Base-by-base conservation (phyloP, 2,113 vertebrate genomes). In the Neodon shergylaensis region DNA sequence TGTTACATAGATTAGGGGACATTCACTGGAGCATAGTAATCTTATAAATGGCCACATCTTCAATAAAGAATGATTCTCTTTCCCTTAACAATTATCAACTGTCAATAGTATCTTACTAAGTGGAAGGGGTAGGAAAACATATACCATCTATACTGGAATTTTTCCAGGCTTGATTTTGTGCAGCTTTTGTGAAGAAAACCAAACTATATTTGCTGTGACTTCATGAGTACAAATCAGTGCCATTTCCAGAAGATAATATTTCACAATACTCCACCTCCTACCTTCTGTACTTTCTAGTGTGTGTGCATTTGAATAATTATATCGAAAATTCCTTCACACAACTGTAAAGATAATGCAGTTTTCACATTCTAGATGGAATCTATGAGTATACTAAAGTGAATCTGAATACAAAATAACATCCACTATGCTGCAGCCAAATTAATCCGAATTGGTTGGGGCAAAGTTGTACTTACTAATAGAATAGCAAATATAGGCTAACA, bases 401-500 rank as follows among this genome's bases (percentile, higher is more conserved):
- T 88, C 13, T 82, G 28, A 95, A 91, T 89, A 86, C 52, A 90
- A 95, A 74, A 65, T 66, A 65, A 21, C 19, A 24, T 65, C 24
- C 36, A 93, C 44, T 61, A 68, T 84, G 42, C 52, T 84, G 76
- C 11, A 88, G 70, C 39, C 88, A 96, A 92, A 93, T 96, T 91
- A 93, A 96, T 85, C 39, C 58, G 92, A 89, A 33, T 54, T 93
- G 84, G 65, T 73, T 95, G 58, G 52, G 47, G 7, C 76, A 95
- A 95, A 93, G 66, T 28, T 47, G 66, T 44, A 96, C 63, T 83
- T 54, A n/a, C 58, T 90, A 90, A 96, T 85, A 93, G 76, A 96
- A 95, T 16, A 0, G 0, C 76, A 97, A 94, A 96, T 92, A 96
- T 87, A 96, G 87, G 52, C 90, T 39, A 95, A 70, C 36, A 96